phyloP scores from a whole-genome alignment of 2,797 vertebrate species.

The Mus caroli region DNA sequence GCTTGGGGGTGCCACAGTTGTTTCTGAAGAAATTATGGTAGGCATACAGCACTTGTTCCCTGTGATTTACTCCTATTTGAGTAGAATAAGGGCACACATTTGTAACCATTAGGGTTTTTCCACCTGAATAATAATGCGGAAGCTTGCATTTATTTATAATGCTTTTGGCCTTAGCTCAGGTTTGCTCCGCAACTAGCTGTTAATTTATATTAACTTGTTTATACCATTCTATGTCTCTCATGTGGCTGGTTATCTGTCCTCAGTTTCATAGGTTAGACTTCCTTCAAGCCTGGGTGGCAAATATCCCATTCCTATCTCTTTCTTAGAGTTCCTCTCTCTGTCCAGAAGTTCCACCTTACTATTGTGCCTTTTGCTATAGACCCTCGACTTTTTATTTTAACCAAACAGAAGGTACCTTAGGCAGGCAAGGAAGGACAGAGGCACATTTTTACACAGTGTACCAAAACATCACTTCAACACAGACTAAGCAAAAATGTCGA shows the following conservation, averaged over 20 bases:
- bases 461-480: background rate
- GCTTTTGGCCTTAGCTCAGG: background rate
- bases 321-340: background rate
- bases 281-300: background rate
- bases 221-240: background rate
- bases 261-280: background rate
- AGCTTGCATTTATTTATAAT: background rate
- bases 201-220: background rate
- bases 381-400: background rate
- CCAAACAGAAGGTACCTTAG: background rate
- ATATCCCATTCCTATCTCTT: background rate
- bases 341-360: background rate
- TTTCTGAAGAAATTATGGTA: background rate
- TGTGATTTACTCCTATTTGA: constrained; percentile 15
- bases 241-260: background rate
- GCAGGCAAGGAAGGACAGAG: background rate
- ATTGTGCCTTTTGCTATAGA: background rate
- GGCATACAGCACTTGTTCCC: background rate
- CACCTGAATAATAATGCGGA: background rate
- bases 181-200: background rate
- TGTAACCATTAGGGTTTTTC: background rate
- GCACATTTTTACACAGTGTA: background rate
- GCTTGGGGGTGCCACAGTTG: background rate
- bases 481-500: background rate
- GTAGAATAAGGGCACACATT: constrained; percentile 51